Percentiles rank a stretch among this genome's conserved stretches.
phyloP scores from a whole-genome alignment of 2,797 vertebrate genomes.

The Rousettus madagascariensis region DNA sequence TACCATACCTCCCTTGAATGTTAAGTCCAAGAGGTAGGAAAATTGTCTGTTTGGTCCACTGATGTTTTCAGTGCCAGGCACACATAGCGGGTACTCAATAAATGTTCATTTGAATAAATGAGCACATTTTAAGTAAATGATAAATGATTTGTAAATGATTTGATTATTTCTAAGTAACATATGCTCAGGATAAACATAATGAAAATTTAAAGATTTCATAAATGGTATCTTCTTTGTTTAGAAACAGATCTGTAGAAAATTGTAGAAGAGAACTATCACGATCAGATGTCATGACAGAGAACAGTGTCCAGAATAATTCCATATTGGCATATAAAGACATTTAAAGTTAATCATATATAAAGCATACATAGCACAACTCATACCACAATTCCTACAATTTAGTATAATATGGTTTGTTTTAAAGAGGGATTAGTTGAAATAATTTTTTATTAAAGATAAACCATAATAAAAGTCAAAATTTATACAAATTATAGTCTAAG shows the following conservation, averaged over 20 bases:
- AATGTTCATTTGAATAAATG: not conserved
- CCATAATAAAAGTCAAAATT: not conserved
- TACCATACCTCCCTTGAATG: not conserved
- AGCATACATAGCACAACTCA: not conserved
- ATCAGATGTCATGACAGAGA: not conserved
- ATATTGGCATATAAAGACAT: not conserved
- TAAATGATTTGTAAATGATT: not conserved
- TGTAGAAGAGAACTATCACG: not conserved
- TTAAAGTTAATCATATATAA: not conserved
- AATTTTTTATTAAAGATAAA: slow-evolving; percentile 38
- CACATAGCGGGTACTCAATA: not conserved
- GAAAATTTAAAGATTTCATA: slow-evolving; percentile 22
- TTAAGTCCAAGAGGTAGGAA: not conserved
- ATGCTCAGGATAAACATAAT: not conserved
- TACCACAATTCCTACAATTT: not conserved
- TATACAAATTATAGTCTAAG: slow-evolving; percentile 3
- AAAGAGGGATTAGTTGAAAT: not conserved
- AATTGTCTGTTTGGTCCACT: not conserved
- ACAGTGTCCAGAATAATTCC: not conserved
- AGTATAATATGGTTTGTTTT: not conserved
- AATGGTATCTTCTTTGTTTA: slow-evolving; percentile 18
- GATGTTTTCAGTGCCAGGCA: not conserved
- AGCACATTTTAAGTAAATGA: not conserved
- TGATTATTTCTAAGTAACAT: not conserved
- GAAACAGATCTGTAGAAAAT: not conserved